Conservation (phyloP, 2,888 invertebrate genomes). For the Vesta saturnalis region DNA sequence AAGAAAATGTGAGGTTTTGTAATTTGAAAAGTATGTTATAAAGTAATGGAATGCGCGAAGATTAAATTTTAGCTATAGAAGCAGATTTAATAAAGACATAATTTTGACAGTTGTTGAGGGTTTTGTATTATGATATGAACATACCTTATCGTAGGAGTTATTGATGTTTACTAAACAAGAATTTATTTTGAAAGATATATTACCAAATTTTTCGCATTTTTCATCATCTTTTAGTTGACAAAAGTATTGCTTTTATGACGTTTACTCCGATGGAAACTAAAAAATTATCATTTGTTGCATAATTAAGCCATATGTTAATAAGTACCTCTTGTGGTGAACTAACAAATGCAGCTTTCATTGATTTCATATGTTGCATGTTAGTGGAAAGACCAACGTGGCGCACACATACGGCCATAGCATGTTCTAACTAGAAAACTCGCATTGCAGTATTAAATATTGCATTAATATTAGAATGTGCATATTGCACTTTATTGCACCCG, state of each 20-base stretch:
- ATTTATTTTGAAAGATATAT: too few relatives aligned
- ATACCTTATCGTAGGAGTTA: too few relatives aligned
- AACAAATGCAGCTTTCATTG: slow-evolving; percentile 10
- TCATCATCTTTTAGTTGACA: not conserved
- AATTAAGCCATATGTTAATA: slow-evolving; percentile 6
- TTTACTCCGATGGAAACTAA: too few relatives aligned
- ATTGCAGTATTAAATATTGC: slow-evolving; percentile 6
- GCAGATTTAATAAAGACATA: not conserved
- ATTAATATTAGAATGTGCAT: slow-evolving; percentile 6
- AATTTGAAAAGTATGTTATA: not conserved
- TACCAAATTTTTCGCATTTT: not conserved
- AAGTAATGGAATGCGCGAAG: not conserved
- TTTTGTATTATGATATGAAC: not conserved
- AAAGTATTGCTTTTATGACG: too few relatives aligned
- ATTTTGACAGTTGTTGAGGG: slow-evolving; percentile 1
- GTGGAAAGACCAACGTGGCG: slow-evolving; percentile 9
- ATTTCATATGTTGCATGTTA: slow-evolving; percentile 13
- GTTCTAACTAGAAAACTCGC: slow-evolving; percentile 4
- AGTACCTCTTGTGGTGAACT: slow-evolving; percentile 4
- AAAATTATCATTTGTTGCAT: not conserved
- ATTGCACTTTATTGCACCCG: not conserved
- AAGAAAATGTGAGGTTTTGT: not conserved
- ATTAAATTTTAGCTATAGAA: not conserved
- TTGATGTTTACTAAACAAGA: too few relatives aligned
- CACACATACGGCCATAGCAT: not conserved